Conservation (phyloP, 2,797 vertebrate genomes). For the Microchirus variegatus region DNA sequence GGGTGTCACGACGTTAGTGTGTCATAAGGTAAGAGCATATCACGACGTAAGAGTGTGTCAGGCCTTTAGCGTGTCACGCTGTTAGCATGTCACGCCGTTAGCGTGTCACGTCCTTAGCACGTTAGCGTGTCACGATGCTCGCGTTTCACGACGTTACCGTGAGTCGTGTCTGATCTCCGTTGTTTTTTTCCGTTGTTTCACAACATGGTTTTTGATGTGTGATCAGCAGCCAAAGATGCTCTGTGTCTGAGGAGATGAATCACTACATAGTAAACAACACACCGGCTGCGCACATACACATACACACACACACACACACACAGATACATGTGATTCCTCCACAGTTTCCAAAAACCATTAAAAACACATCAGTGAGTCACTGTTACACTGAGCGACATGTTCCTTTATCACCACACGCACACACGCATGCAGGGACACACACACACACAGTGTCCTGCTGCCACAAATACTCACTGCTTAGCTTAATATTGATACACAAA, state of each 20-base stretch:
- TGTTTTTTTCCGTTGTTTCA: background rate
- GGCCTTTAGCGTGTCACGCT: too few species aligned
- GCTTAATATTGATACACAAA: too few species aligned
- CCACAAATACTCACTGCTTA: background rate
- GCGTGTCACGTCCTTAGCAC: too few species aligned
- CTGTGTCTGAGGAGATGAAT: constrained; percentile 50
- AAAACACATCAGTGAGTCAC: constrained; percentile 7
- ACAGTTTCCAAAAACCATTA: background rate
- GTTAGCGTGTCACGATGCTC: too few species aligned
- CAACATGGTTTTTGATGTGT: constrained; percentile 46
- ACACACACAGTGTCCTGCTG: background rate
- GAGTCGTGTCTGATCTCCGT: background rate
- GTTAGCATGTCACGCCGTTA: too few species aligned
- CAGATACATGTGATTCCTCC: background rate
- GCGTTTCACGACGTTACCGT: too few species aligned
- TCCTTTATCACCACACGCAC: background rate
- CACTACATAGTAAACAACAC: constrained; percentile 54
- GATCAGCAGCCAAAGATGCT: constrained; percentile 50
- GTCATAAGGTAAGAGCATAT: too few species aligned
- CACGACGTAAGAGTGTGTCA: too few species aligned
- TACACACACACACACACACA: constrained; percentile 3
- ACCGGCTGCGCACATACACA: constrained; percentile 37
- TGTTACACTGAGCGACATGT: background rate
- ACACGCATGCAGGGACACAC: background rate
- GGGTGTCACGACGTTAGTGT: too few species aligned